phyloP scores from a whole-genome alignment of 2,113 vertebrate species.

The Hypanus sabinus region DNA sequence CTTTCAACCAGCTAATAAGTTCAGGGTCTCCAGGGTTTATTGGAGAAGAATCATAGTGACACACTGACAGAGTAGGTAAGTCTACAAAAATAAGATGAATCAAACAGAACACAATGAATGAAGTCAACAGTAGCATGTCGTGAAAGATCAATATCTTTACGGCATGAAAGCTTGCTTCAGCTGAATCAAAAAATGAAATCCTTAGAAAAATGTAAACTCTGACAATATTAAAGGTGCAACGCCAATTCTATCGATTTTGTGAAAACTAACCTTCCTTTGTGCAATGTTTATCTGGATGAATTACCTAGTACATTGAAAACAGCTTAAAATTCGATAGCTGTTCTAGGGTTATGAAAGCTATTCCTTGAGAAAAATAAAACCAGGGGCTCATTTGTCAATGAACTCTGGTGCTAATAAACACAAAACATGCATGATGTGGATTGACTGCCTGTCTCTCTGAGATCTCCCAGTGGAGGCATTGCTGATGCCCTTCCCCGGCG shows the following conservation, averaged over 20 bases:
- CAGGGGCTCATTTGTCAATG: background rate
- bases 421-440: background rate
- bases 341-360: background rate
- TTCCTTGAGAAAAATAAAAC: background rate
- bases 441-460: background rate
- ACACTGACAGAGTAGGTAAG: conserved; percentile 51
- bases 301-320: background rate
- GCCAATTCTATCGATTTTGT: background rate
- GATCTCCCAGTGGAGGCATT: too few relatives aligned
- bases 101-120: background rate
- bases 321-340: background rate
- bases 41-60: conserved; percentile 47
- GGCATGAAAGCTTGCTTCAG: background rate
- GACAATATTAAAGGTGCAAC: background rate
- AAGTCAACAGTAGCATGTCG: background rate
- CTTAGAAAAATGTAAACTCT: background rate
- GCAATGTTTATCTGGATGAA: background rate
- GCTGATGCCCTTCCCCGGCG: background rate
- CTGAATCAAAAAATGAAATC: background rate
- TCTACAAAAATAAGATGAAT: conserved; percentile 52
- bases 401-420: background rate
- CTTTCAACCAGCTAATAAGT: conserved; percentile 73
- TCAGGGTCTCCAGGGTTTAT: conserved; percentile 58
- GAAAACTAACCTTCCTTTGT: background rate
- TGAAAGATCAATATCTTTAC: background rate